A percentile compares a stretch with the other conserved stretches of the same genome.
phyloP scores from a whole-genome alignment of 2,113 vertebrate species.

The Hyaena hyaena region DNA sequence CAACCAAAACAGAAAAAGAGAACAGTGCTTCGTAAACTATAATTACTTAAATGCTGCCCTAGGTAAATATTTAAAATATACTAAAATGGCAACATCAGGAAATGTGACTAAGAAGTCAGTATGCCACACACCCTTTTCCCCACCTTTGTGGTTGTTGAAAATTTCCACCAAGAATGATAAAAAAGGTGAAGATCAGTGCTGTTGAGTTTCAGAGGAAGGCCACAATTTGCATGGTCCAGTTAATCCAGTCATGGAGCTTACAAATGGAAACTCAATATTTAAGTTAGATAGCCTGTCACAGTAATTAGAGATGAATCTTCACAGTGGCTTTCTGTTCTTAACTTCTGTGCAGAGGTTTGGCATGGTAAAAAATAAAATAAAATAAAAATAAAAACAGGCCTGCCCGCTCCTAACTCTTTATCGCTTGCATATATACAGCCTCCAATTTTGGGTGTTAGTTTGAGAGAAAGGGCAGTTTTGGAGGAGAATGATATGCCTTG shows the following conservation, averaged over 20 bases:
- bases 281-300: not conserved
- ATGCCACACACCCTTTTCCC: constrained; percentile 26
- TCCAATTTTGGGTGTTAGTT: not conserved
- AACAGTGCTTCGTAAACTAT: constrained; percentile 41
- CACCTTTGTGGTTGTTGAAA: constrained; percentile 72
- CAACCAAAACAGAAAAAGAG: constrained; percentile 36
- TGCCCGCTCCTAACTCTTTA: not conserved
- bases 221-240: not conserved
- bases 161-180: constrained; percentile 70
- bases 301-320: not conserved
- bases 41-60: constrained; percentile 38
- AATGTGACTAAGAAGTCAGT: constrained; percentile 73
- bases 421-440: not conserved
- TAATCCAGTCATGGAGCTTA: not conserved
- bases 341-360: not conserved
- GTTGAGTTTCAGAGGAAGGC: constrained; percentile 34
- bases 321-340: not conserved
- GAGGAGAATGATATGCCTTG: not conserved
- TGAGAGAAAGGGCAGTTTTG: not conserved
- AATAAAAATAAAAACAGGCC: not conserved
- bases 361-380: not conserved
- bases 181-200: constrained; percentile 2
- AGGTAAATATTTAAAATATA: constrained; percentile 68
- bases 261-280: not conserved
- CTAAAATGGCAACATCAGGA: constrained; percentile 73